These are phyloP conservation scores for Cryptotermes secundus DNA, from an alignment of 1,140 invertebrate genomes.

Conservation along the genomic window DNA sequence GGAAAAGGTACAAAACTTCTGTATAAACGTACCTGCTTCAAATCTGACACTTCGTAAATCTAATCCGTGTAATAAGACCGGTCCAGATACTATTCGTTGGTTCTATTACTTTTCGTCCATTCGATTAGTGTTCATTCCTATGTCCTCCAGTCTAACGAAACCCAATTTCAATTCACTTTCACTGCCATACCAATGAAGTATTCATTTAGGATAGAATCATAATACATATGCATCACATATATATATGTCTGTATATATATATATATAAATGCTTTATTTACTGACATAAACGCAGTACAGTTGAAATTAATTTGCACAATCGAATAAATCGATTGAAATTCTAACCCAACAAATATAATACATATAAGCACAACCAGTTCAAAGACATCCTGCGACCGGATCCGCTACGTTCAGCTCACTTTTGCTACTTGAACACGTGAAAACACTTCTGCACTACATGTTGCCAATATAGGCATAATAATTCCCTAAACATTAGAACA, in stretches of 20 bases:
- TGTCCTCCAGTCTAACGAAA: no score
- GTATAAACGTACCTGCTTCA: no score
- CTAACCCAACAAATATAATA: background rate
- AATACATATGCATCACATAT: background rate
- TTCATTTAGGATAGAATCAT: background rate
- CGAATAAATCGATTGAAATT: background rate
- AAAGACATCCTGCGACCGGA: background rate
- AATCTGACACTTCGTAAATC: no score
- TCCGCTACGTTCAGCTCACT: background rate
- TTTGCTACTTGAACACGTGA: background rate
- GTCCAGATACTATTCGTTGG: no score
- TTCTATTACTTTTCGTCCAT: background rate
- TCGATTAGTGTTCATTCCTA: no score
- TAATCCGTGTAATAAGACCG: no score
- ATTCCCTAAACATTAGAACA: no score
- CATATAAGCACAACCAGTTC: background rate
- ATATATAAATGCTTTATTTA: constrained; percentile 11
- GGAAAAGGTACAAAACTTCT: no score
- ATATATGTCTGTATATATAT: no score
- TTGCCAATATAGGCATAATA: background rate
- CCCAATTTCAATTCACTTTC: background rate
- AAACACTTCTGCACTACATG: background rate
- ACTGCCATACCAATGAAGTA: background rate
- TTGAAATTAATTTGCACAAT: background rate
- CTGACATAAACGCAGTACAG: background rate